phyloP scores from a whole-genome alignment of 64 coral and sea anemone genomes.

The Hydrozoanthus tunicans region DNA sequence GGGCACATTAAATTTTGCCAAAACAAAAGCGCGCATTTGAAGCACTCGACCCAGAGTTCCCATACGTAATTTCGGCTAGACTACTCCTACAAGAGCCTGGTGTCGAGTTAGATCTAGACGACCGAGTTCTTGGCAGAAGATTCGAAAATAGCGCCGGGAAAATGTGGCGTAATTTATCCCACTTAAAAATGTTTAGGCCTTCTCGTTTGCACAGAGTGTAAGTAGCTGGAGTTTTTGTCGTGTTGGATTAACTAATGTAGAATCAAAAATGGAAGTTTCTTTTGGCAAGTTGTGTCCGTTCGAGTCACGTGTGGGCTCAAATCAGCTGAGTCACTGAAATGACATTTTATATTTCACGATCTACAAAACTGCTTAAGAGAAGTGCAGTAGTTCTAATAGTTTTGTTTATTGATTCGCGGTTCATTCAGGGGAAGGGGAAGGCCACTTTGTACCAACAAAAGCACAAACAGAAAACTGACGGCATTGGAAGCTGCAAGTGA shows the following conservation, averaged over 20 bases:
- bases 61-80: no score
- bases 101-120: no score
- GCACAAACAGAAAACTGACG: conserved; percentile 9
- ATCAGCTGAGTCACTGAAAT: background rate
- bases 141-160: background rate
- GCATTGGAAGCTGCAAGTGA: conserved; percentile 48
- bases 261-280: background rate
- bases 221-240: background rate
- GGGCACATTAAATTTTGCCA: no score
- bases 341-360: background rate
- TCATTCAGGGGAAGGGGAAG: background rate
- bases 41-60: no score
- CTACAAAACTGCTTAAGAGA: background rate
- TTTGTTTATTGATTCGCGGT: background rate
- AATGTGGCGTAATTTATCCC: conserved; percentile 24
- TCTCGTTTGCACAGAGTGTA: conserved; percentile 9
- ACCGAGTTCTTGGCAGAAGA: conserved; percentile 1
- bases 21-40: no score
- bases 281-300: background rate
- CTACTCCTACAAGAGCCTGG: no score
- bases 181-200: background rate
- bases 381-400: background rate
- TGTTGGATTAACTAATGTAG: background rate
- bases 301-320: background rate
- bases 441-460: conserved; percentile 4